Conservation (phyloP, 1,140 invertebrate genomes). For the Drosophila guanche region DNA sequence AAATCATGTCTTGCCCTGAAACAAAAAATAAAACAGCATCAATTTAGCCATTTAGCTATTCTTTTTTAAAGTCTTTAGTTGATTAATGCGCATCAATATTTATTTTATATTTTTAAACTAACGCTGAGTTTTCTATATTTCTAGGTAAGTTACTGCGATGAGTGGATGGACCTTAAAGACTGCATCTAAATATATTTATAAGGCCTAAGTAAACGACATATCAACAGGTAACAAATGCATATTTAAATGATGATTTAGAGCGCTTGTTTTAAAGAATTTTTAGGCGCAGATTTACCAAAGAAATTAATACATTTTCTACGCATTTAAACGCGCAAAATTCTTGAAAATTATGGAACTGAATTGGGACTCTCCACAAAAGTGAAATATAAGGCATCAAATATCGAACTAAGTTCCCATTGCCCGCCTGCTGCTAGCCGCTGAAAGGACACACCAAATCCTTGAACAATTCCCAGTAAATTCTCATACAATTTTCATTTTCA, state of each 20-base stretch:
- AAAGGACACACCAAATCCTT: neutral
- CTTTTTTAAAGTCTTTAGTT: slow-evolving; percentile 4
- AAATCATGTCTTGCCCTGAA: slow-evolving; percentile 23
- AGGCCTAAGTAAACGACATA: too few relatives aligned
- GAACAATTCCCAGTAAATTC: slow-evolving; percentile 20
- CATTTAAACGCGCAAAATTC: too few relatives aligned
- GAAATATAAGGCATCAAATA: too few relatives aligned
- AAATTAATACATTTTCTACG: too few relatives aligned
- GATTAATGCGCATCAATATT: slow-evolving; percentile 1
- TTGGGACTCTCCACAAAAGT: too few relatives aligned
- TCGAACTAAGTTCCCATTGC: too few relatives aligned
- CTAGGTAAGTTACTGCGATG: slow-evolving; percentile 61
- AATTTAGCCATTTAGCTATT: slow-evolving; percentile 21
- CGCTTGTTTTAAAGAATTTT: too few relatives aligned
- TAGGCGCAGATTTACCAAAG: too few relatives aligned
- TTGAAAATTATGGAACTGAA: too few relatives aligned
- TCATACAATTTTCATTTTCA: slow-evolving; percentile 30
- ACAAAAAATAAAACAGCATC: slow-evolving; percentile 37
- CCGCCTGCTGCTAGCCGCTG: neutral
- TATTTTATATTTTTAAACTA: slow-evolving; percentile 14
- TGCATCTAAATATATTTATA: neutral
- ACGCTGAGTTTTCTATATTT: slow-evolving; percentile 48
- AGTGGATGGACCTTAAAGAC: neutral
- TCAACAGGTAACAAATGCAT: too few relatives aligned
- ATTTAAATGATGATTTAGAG: too few relatives aligned